phyloP scores from a whole-genome alignment of 2,888 invertebrate species.

The Rhopalosiphum nymphaeae region DNA sequence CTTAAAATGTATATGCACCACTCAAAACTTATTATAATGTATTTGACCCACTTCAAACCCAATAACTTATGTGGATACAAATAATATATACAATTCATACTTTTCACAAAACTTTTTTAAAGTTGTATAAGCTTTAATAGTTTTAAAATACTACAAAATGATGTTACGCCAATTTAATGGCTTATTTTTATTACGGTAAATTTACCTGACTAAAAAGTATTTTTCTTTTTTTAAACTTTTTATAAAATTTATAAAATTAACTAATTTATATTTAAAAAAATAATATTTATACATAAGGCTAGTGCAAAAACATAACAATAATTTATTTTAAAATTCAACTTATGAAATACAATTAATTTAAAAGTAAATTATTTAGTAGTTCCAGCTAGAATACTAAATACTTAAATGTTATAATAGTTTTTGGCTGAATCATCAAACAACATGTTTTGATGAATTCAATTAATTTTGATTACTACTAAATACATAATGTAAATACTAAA shows the following conservation, averaged over 20 bases:
- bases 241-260: neutral
- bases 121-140: slow-evolving; percentile 34
- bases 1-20: neutral
- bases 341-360: neutral
- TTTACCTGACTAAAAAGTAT: neutral
- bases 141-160: neutral
- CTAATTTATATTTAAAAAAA: neutral
- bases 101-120: slow-evolving; percentile 30
- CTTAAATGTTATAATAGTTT: neutral
- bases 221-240: neutral
- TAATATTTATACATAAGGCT: neutral
- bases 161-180: neutral
- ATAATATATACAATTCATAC: slow-evolving; percentile 13
- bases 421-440: neutral
- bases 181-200: slow-evolving; percentile 17
- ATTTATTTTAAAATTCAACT: neutral
- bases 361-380: neutral
- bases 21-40: slow-evolving; percentile 47
- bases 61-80: slow-evolving; percentile 9
- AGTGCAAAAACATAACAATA: too few species aligned
- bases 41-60: slow-evolving; percentile 13
- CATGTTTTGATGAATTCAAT: neutral
- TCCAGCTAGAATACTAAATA: neutral
- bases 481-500: neutral
- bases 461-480: neutral